Conservation (phyloP, 2,888 invertebrate species). For the Caenorhabditis wallacei region DNA sequence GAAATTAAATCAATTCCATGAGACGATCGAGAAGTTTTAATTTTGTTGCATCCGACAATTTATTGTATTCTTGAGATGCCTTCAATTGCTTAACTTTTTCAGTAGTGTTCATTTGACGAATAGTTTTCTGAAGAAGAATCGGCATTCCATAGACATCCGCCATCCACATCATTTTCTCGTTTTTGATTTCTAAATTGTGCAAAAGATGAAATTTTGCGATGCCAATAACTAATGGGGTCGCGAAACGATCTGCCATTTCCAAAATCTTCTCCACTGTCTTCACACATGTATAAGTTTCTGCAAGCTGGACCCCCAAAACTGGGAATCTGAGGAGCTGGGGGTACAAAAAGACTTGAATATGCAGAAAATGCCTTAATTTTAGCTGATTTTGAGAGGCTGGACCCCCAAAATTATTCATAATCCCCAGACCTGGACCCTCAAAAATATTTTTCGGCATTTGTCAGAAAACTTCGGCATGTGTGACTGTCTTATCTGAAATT, state of each 20-base stretch:
- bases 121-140: not conserved
- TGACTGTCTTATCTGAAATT: slow-evolving; percentile 12
- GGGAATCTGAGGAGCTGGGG: no score
- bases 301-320: no score
- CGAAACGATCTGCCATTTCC: slow-evolving; percentile 12
- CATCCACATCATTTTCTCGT: not conserved
- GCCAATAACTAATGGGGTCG: not conserved
- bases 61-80: not conserved
- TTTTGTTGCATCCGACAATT: not conserved
- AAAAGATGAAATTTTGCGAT: not conserved
- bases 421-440: no score
- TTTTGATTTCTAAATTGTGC: not conserved
- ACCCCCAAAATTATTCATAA: no score
- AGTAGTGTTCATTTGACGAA: not conserved
- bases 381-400: no score
- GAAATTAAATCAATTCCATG: no score
- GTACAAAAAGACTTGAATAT: no score
- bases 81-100: not conserved
- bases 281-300: no score
- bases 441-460: no score
- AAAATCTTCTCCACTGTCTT: slow-evolving; percentile 4
- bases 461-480: no score
- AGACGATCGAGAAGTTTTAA: no score
- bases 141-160: not conserved
- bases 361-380: no score